Evolutionary conservation across 1,140 invertebrate species (phyloP), one percentile per base, ranked within the genome.

Genomic region (Euwallacea similis): DNA sequence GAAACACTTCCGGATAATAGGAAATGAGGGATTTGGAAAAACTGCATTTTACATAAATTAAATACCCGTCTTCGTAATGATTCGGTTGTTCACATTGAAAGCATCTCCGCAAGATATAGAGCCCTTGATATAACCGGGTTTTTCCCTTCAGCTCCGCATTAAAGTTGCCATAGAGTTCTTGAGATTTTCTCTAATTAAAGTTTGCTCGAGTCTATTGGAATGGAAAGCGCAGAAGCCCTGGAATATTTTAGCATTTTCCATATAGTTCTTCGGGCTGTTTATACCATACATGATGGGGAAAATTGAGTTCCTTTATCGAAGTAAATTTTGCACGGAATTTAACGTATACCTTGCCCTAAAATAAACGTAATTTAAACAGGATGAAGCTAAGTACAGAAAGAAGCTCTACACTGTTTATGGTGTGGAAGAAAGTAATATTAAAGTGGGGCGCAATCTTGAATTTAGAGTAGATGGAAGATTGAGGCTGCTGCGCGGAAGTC

Each of bases 321-420:
- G 47, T 71, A 71, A 71, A 71, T 71, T 71, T 66, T 59, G 54
- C 63, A 55, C 42, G 46, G 42, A 72, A 72, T 72, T 72, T 72
- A 67, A 72, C 64, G 59, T 56, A 68, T 65, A 64, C 46, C 9
- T 50, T 72, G 62, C 59, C 42, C 21, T 41, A 7, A 47, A 65
- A 67, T 72, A 72, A 72, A 53, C 63, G 71, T 68, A 72, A 72
- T 72, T 72, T 72, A 72, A 72, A 72, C 71, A 62, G 71, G 71
- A 72, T 72, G 60, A 66, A 68, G 71, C 67, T 72, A 72, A 72
- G 47, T 71, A 71, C 60, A 66, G 66, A 60, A 43, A 72, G 60
- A 68, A 65, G 67, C 58, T 72, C 64, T 72, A 33, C 56, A 62
- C 59, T 72, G 71, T 72, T 72, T 72, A 72, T 72, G 71, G 71